These are phyloP conservation scores for Aix galericulata DNA, from an alignment of 2,113 vertebrate species.

Conservation along the genomic window DNA sequence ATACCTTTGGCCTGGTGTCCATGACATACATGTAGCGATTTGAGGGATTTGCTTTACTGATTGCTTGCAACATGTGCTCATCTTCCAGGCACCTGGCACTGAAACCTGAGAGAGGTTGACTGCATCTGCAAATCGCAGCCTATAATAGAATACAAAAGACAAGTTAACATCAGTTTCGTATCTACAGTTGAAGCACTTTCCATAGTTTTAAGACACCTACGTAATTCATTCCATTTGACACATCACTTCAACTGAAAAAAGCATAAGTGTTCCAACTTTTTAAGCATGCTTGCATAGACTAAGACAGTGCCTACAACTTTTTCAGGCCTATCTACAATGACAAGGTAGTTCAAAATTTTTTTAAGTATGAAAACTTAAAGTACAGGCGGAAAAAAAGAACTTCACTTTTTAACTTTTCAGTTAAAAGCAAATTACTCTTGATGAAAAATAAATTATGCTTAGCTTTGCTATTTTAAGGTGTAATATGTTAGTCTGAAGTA, in stretches of 20 bases:
- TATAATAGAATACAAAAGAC: constrained; percentile 52
- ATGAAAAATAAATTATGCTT: neutral
- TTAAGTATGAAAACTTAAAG: neutral
- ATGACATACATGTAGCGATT: constrained; percentile 93
- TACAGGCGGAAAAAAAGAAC: neutral
- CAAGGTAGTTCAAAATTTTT: neutral
- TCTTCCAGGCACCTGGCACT: constrained; percentile 97
- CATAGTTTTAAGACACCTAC: neutral
- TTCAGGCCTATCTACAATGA: neutral
- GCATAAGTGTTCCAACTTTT: neutral
- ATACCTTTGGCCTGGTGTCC: constrained; percentile 95
- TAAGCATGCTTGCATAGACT: neutral
- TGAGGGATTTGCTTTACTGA: constrained; percentile 93
- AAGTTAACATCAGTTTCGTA: neutral
- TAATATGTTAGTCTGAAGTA: neutral
- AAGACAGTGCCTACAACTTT: neutral
- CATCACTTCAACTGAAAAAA: neutral
- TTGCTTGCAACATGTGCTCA: constrained; percentile 94
- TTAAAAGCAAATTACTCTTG: neutral
- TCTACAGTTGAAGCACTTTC: neutral
- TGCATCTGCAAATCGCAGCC: constrained; percentile 97
- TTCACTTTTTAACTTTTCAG: neutral
- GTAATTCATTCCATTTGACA: neutral
- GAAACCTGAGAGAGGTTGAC: constrained; percentile 97
- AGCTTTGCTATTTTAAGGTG: neutral